Conservation (phyloP, 2,888 invertebrate genomes). For the Himalopsyche kuldschensis region DNA sequence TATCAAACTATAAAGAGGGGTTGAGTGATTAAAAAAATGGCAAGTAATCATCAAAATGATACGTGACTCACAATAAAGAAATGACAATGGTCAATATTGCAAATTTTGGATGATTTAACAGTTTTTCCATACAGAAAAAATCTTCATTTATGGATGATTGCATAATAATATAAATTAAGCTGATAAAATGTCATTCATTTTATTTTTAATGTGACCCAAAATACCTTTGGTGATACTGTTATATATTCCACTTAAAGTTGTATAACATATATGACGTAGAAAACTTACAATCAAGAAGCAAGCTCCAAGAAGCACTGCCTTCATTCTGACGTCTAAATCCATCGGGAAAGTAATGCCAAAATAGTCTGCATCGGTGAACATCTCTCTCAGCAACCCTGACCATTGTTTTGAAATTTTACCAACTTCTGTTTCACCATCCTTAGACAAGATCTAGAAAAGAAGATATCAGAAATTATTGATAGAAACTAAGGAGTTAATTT, state of each 20-base stretch:
- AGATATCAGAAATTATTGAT: background rate
- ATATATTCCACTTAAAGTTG: background rate
- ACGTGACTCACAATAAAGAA: too few relatives aligned
- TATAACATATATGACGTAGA: background rate
- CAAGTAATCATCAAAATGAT: too few relatives aligned
- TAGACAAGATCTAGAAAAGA: conserved; percentile 67
- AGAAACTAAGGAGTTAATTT: background rate
- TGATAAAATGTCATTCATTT: too few relatives aligned
- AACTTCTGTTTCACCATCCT: conserved; percentile 75
- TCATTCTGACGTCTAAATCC: conserved; percentile 84
- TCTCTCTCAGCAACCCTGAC: conserved; percentile 80
- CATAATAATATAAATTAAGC: conserved; percentile 9
- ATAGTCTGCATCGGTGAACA: conserved; percentile 84
- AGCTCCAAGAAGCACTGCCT: conserved; percentile 77
- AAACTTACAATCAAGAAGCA: conserved; percentile 78
- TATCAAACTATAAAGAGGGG: too few relatives aligned
- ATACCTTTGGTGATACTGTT: too few relatives aligned
- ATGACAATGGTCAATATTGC: too few relatives aligned
- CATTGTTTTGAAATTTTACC: conserved; percentile 90
- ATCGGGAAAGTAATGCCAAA: conserved; percentile 91
- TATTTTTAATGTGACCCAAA: too few relatives aligned
- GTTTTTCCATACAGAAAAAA: too few relatives aligned
- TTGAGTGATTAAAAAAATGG: too few relatives aligned
- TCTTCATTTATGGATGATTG: too few relatives aligned
- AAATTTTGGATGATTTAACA: too few relatives aligned